phyloP scores from a whole-genome alignment of 2,797 vertebrate species.

The Intellagama lesueurii region DNA sequence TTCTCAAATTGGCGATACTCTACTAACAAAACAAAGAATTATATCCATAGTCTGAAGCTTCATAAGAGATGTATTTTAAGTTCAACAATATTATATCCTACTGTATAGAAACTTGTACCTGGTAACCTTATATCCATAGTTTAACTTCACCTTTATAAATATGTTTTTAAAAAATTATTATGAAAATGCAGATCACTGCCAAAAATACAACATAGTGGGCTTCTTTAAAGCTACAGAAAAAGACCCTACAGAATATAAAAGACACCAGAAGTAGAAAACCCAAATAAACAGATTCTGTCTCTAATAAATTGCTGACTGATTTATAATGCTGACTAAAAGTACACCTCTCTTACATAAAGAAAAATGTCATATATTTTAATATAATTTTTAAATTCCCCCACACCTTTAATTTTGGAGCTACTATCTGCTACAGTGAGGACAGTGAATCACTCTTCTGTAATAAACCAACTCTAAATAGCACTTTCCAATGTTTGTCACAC shows the following conservation, averaged over 20 bases:
- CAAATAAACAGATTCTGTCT: neutral
- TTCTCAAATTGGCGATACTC: neutral
- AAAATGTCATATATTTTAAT: no score
- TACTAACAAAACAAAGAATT: neutral
- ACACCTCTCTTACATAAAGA: no score
- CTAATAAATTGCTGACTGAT: no score
- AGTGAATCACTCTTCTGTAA: no score
- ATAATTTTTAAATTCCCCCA: no score
- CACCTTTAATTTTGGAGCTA: no score
- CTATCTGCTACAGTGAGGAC: no score
- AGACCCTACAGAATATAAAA: neutral
- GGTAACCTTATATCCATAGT: neutral
- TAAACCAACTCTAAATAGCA: neutral
- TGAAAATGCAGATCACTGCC: neutral
- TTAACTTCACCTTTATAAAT: neutral
- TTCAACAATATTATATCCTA: neutral
- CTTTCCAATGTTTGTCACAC: neutral
- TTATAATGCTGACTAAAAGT: no score
- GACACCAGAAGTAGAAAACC: neutral
- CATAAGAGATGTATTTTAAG: neutral
- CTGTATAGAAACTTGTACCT: neutral
- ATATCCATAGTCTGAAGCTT: neutral
- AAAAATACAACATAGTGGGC: neutral
- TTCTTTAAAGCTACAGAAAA: rapidly evolving
- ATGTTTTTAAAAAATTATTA: neutral